Base-by-base conservation (phyloP, 1,140 invertebrate species). In the Bombus haemorrhoidalis region DNA sequence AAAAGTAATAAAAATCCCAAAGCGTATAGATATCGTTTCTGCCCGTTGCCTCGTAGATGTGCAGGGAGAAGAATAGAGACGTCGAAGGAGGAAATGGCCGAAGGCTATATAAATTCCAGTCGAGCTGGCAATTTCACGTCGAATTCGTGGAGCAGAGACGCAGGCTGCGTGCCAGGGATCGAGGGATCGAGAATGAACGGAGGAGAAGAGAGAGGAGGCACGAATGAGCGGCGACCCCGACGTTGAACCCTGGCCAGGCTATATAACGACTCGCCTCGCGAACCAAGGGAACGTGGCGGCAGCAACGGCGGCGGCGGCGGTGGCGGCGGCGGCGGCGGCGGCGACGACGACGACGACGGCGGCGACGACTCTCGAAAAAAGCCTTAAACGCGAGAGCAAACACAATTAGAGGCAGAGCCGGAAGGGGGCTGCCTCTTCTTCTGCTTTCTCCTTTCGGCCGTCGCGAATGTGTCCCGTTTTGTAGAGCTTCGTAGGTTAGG, bases 381-480 rank as follows among this genome's bases (percentile, higher is more conserved):
- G 89, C 90, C 86, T 91, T 91, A 91, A 93, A 91, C 88, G 83
- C 91, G 72, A 91, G 91, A 92, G 92, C 91, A 93, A 94, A 93
- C 87, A 93, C 92, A 94, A 94, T 94, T 93, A 94, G 91, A 91
- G 88, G 86, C 64, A 86, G 85, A 88, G 88, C 86, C 88, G 86
- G 87, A 88, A 91, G 91, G 89, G 86, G 89, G 86, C 73, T 82
- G 25, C 66, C 34, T 73, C 57, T 53, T 37, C 53, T 41, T 66
- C 41, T 53, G 28, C 32, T n/a, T 10, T 62, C 62, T 57, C 18
- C 34, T 25, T 68, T 66, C n/a, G 6, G 13, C 47, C 32, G 39
- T 57, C 25, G 32, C 25, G 22, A 39, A 39, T 22, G 72, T 62
- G 22, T 64, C 59, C 57, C 34, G 76, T 43, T 22, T 53, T 53